A percentile compares a stretch with the other conserved stretches of the same genome.
Conservation (phyloP, 1,140 invertebrate genomes). For the Amyelois transitella region DNA sequence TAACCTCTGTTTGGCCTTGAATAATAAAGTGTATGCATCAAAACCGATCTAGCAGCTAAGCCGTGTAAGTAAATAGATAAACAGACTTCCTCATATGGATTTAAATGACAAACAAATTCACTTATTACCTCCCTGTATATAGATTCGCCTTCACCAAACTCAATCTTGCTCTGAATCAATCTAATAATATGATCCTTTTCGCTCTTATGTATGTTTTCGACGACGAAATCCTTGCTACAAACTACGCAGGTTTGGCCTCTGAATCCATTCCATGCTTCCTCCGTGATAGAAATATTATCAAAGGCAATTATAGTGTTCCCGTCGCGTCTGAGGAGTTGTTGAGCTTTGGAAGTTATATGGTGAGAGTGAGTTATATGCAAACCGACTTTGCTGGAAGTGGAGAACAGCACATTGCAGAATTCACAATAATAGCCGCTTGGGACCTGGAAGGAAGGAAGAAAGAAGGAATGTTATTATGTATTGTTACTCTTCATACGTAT, state of each 20-base stretch:
- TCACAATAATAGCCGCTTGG: constrained; percentile 39
- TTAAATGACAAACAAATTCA: not conserved
- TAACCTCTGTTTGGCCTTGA: too few relatives aligned
- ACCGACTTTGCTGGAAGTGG: constrained; percentile 19
- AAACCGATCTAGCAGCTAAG: too few relatives aligned
- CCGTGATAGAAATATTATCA: constrained; percentile 23
- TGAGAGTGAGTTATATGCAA: constrained; percentile 22
- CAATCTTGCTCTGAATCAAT: constrained; percentile 24
- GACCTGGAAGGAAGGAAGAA: constrained; percentile 19
- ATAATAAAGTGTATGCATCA: too few relatives aligned
- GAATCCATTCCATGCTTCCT: constrained; percentile 33
- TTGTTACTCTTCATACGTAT: too few relatives aligned
- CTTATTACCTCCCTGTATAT: constrained; percentile 33
- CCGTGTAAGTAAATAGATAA: too few relatives aligned
- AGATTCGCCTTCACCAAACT: constrained; percentile 14
- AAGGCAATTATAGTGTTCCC: constrained; percentile 21
- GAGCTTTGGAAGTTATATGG: constrained; percentile 21
- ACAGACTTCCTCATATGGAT: too few relatives aligned
- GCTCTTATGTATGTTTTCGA: constrained; percentile 21
- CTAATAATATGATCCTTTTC: constrained; percentile 26
- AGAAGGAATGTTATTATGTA: too few relatives aligned
- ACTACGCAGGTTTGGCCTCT: constrained; percentile 24
- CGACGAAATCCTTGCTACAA: constrained; percentile 27
- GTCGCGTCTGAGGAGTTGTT: constrained; percentile 13
- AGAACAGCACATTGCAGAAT: constrained; percentile 34